Conservation (phyloP, 2,113 vertebrate genomes). For the Paralichthys olivaceus region DNA sequence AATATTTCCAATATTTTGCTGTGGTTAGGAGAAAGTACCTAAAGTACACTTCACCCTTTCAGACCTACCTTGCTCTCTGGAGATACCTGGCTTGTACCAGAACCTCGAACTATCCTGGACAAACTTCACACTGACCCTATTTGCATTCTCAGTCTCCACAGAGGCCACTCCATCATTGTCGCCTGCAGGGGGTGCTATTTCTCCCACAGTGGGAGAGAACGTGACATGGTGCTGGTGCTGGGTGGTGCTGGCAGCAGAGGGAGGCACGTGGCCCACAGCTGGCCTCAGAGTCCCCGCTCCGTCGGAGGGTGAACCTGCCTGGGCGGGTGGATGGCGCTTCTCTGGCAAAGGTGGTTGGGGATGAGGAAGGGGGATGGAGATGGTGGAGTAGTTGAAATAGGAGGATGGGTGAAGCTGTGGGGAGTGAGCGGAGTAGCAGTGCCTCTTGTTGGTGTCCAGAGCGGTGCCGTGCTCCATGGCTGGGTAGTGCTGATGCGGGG, state of each 20-base stretch:
- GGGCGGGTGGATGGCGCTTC: conserved; percentile 79
- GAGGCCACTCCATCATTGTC: conserved; percentile 48
- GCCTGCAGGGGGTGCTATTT: conserved; percentile 65
- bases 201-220: conserved; percentile 86
- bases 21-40: not conserved
- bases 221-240: conserved; percentile 85
- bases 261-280: conserved; percentile 52
- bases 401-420: conserved; percentile 54
- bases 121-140: conserved; percentile 85
- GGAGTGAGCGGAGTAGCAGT: conserved; percentile 69
- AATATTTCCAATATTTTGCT: not conserved
- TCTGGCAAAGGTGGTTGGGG: conserved; percentile 88
- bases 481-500: conserved; percentile 59
- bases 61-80: conserved; percentile 90
- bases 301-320: conserved; percentile 63
- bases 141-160: conserved; percentile 56
- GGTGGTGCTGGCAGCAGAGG: conserved; percentile 1
- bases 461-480: conserved; percentile 56
- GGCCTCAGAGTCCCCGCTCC: conserved; percentile 51
- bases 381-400: conserved; percentile 69
- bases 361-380: conserved; percentile 73
- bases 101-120: conserved; percentile 94
- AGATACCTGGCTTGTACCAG: conserved; percentile 94
- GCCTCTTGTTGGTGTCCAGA: conserved; percentile 63
- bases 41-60: not conserved